Conservation (phyloP, 2,797 vertebrate species). For the Hyperoplus immaculatus region DNA sequence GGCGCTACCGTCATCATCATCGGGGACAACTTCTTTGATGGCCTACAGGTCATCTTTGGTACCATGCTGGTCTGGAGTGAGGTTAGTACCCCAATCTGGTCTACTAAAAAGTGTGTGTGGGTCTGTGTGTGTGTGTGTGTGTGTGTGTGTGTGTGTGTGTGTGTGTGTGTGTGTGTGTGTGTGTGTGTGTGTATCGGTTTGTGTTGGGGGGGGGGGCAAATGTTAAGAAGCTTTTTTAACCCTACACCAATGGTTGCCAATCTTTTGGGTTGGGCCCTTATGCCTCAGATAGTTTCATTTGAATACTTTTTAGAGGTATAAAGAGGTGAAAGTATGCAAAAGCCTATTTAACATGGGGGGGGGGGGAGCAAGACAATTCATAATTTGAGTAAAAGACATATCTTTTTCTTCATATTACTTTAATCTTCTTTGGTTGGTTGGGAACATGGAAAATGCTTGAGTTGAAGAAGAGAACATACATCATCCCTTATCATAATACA, state of each 20-base stretch:
- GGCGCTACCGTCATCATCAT: slow-evolving; percentile 95
- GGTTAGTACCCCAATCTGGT: slow-evolving; percentile 75
- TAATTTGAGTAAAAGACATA: background rate
- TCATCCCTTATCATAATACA: background rate
- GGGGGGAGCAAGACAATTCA: background rate
- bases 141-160: background rate
- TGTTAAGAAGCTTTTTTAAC: background rate
- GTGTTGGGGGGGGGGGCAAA: background rate
- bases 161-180: too few relatives aligned
- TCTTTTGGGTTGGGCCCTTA: background rate
- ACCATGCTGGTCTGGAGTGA: slow-evolving; percentile 95
- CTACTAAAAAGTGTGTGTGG: background rate
- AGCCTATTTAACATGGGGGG: background rate
- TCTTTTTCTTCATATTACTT: background rate
- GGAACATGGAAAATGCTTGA: too few relatives aligned
- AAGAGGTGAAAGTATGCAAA: background rate
- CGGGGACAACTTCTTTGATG: slow-evolving; percentile 95
- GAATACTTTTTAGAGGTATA: background rate
- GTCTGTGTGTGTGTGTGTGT: background rate
- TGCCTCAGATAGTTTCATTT: background rate
- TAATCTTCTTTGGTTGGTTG: background rate
- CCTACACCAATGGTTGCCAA: background rate
- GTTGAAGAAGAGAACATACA: too few relatives aligned
- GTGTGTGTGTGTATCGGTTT: too few relatives aligned
- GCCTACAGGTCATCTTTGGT: slow-evolving; percentile 94